phyloP scores from a whole-genome alignment of 2,888 invertebrate species.

The Urechis unicinctus region DNA sequence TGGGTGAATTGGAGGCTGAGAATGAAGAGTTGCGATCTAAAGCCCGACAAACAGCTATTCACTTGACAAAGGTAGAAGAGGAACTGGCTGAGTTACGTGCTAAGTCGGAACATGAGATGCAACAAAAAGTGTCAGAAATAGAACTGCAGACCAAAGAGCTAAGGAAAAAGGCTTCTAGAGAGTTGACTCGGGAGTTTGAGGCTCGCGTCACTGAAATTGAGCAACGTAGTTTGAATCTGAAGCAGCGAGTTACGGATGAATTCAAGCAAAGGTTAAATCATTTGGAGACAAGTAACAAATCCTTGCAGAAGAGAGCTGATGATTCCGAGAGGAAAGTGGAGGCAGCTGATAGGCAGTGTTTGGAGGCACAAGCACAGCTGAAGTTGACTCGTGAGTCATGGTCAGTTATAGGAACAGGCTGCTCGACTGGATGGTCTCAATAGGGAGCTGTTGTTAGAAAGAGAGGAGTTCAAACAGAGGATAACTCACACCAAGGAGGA shows the following conservation, averaged over 20 bases:
- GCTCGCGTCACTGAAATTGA: constrained; percentile 4
- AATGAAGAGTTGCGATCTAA: constrained; percentile 7
- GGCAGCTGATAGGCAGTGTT: not conserved
- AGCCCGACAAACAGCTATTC: constrained; percentile 1
- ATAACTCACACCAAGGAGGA: not conserved
- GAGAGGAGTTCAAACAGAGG: not conserved
- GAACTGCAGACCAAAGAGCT: constrained; percentile 6
- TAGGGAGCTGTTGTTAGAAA: not conserved
- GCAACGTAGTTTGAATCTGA: constrained; percentile 2
- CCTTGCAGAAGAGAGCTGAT: not conserved
- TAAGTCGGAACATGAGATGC: constrained; percentile 1
- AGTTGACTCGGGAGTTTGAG: constrained; percentile 9
- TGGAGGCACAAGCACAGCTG: no score
- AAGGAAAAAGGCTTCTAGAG: constrained; percentile 5
- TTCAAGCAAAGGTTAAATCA: constrained; percentile 1
- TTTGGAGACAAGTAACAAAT: constrained; percentile 5
- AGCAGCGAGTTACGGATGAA: not conserved
- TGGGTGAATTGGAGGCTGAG: constrained; percentile 8
- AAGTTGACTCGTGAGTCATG: no score
- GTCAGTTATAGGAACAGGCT: not conserved
- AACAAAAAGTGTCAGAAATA: constrained; percentile 8
- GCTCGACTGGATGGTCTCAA: not conserved
- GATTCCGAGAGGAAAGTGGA: constrained; percentile 2
- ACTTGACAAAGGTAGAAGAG: constrained; percentile 2
- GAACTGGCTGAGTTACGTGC: constrained; percentile 2